These are phyloP conservation scores for Pelobates fuscus DNA, from an alignment of 2,113 vertebrate genomes.

Conservation along the genomic window DNA sequence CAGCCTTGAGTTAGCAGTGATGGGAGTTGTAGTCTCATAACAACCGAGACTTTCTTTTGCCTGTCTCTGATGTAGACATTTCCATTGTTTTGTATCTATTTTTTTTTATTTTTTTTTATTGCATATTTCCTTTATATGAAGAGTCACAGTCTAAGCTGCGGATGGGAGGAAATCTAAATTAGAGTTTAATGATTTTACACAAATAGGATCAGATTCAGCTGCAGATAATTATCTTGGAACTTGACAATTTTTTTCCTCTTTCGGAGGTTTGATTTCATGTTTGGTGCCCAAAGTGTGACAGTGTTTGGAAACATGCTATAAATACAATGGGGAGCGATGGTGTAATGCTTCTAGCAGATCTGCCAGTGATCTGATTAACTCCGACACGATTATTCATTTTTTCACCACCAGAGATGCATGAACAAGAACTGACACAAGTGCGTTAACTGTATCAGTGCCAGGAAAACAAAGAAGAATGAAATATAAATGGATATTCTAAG, in stretches of 20 bases:
- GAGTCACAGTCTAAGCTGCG: background rate
- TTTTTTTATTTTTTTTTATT: slow-evolving; percentile 18
- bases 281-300: background rate
- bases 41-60: too few species aligned
- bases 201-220: background rate
- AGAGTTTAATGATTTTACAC: background rate
- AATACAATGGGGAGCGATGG: background rate
- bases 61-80: too few species aligned
- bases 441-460: too few species aligned
- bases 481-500: too few species aligned
- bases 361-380: background rate
- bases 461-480: too few species aligned
- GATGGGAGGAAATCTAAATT: slow-evolving; percentile 4
- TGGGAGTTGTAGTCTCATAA: too few species aligned
- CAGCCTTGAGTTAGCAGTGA: too few species aligned
- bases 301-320: slow-evolving; percentile 12
- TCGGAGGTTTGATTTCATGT: slow-evolving; percentile 1
- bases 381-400: background rate
- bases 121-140: slow-evolving; percentile 22
- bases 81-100: too few species aligned
- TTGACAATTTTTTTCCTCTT: background rate
- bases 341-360: background rate
- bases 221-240: slow-evolving; percentile 19
- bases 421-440: background rate
- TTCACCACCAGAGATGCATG: background rate